Percentiles rank a stretch among this genome's conserved stretches.
These are phyloP conservation scores for Sardinella longiceps DNA, from an alignment of 2,797 vertebrate species.

Conservation along the genomic window DNA sequence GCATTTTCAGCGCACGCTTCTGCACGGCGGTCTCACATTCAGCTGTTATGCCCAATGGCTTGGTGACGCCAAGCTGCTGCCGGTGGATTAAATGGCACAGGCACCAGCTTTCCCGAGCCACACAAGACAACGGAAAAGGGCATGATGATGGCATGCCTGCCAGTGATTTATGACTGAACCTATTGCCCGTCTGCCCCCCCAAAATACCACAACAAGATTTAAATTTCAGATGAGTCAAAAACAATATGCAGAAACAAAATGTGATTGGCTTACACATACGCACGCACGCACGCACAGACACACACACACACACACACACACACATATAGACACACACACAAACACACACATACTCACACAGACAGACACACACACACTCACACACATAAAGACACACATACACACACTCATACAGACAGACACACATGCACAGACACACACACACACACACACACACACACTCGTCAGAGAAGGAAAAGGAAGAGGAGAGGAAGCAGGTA, in stretches of 20 bases:
- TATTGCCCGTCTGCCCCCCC: not conserved
- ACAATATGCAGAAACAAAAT: not conserved
- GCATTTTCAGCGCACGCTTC: not conserved
- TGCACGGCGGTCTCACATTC: not conserved
- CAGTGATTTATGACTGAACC: not conserved
- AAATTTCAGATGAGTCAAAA: not conserved
- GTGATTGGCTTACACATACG: not conserved
- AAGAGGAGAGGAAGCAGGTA: not conserved
- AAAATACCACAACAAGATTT: not conserved
- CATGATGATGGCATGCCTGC: not conserved
- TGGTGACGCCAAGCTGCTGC: not conserved
- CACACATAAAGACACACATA: not conserved
- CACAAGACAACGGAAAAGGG: not conserved
- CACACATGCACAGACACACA: not conserved
- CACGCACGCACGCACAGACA: not conserved
- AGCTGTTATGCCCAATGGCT: not conserved
- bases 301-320: not conserved
- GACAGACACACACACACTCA: not conserved
- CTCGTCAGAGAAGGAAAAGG: not conserved
- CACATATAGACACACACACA: not conserved
- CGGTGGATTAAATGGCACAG: not conserved
- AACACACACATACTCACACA: not conserved
- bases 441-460: no score
- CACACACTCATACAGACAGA: not conserved
- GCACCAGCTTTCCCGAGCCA: not conserved